These are phyloP conservation scores for Euplagia quadripunctaria DNA, from an alignment of 2,888 invertebrate genomes.

Conservation along the genomic window DNA sequence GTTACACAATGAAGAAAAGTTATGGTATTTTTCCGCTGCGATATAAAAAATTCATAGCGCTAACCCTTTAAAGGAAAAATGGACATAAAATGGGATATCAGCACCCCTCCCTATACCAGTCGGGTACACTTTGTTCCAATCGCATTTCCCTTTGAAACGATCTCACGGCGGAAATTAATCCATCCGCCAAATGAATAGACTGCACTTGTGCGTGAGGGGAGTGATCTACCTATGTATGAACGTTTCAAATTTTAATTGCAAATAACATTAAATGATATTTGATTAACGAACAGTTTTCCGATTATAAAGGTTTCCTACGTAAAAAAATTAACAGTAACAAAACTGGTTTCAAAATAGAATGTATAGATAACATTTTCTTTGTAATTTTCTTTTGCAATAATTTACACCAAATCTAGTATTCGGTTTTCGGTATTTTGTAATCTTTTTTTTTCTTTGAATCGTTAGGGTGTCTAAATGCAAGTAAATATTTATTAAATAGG, in stretches of 20 bases:
- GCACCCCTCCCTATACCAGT: constrained; percentile 63
- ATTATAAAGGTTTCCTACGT: not conserved
- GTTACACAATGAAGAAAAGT: constrained; percentile 5
- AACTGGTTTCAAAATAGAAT: too few species aligned
- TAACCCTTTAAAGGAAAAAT: constrained; percentile 72
- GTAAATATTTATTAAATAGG: too few species aligned
- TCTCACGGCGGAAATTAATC: constrained; percentile 86
- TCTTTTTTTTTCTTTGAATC: too few species aligned
- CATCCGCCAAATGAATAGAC: constrained; percentile 86
- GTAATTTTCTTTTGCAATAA: too few species aligned
- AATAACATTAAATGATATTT: constrained; percentile 32
- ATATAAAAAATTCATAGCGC: constrained; percentile 49
- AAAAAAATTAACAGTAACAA: too few species aligned
- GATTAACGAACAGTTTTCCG: not conserved
- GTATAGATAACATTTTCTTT: too few species aligned
- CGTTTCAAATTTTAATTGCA: constrained; percentile 60
- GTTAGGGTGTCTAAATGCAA: too few species aligned
- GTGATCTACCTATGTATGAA: constrained; percentile 67
- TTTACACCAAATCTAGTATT: too few species aligned
- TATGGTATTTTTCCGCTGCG: constrained; percentile 36
- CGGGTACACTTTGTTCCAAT: constrained; percentile 82
- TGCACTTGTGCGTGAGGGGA: constrained; percentile 82
- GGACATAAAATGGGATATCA: constrained; percentile 75
- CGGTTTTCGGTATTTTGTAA: too few species aligned
- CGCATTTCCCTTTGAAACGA: constrained; percentile 84